Percentiles rank a stretch among this genome's conserved stretches.
Conservation (phyloP, 2,888 invertebrate genomes). For the Apoderus coryli region DNA sequence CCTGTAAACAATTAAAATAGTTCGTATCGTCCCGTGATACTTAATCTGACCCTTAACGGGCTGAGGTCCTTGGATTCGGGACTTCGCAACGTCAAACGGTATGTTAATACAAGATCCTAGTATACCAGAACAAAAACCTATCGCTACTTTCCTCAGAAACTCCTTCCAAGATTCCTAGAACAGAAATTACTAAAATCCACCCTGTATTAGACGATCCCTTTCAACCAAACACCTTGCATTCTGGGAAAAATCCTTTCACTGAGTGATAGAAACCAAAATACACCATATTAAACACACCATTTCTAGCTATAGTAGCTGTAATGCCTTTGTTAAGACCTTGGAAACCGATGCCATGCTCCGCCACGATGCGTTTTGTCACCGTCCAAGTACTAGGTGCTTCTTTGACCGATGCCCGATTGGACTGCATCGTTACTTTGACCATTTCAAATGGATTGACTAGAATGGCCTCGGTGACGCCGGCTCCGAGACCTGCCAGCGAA, state of each 20-base stretch:
- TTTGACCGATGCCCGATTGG: conserved; percentile 49
- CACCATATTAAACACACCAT: conserved; percentile 84
- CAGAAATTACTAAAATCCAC: conserved; percentile 9
- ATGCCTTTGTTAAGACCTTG: conserved; percentile 77
- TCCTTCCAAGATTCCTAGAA: conserved; percentile 53
- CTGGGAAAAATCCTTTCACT: conserved; percentile 60
- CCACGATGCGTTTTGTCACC: conserved; percentile 66
- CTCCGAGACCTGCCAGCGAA: conserved; percentile 73
- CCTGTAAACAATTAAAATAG: conserved; percentile 58
- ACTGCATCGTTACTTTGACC: conserved; percentile 81
- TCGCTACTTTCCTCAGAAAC: conserved; percentile 58
- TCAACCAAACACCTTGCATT: conserved; percentile 39
- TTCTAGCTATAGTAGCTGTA: conserved; percentile 76
- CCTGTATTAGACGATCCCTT: neutral
- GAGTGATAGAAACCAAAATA: conserved; percentile 95
- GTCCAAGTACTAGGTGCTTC: conserved; percentile 53
- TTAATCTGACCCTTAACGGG: conserved; percentile 56
- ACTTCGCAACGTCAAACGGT: conserved; percentile 93
- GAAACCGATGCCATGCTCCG: conserved; percentile 61
- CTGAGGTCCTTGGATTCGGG: conserved; percentile 88
- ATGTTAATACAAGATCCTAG: conserved; percentile 80
- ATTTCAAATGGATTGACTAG: conserved; percentile 92
- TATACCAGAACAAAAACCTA: conserved; percentile 80
- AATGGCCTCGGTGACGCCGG: conserved; percentile 84
- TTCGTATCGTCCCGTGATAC: conserved; percentile 60